Percentiles rank a stretch among this genome's conserved stretches.
Conservation (phyloP, 1,140 invertebrate species). For the Drosophila nigromelanica region DNA sequence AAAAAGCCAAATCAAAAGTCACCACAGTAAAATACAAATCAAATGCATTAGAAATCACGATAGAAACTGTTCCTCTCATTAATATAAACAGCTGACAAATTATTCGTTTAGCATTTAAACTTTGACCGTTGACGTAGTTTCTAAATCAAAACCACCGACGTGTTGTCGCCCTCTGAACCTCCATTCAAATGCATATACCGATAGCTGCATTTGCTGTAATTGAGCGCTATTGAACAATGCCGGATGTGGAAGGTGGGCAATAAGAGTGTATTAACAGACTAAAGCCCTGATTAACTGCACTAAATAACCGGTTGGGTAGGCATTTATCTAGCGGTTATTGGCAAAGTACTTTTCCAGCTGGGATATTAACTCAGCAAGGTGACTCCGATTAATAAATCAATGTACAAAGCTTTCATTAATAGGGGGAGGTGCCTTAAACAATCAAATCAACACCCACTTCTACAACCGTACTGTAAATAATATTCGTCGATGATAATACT, state of each 20-base stretch:
- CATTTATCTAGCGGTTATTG: slow-evolving; percentile 19
- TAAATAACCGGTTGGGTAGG: slow-evolving; percentile 31
- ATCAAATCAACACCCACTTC: slow-evolving; percentile 3
- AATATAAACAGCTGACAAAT: background rate
- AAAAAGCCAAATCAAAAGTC: slow-evolving; percentile 9
- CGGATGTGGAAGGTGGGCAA: slow-evolving; percentile 26
- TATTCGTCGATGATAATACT: background rate
- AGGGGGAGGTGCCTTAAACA: slow-evolving; percentile 16
- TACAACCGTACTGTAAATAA: background rate
- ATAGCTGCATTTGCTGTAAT: slow-evolving; percentile 38
- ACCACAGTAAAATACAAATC: slow-evolving; percentile 28
- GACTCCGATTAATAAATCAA: slow-evolving; percentile 27
- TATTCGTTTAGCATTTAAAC: background rate
- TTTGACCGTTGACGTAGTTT: slow-evolving; percentile 45
- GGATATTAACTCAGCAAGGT: slow-evolving; percentile 4
- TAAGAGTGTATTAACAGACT: slow-evolving; percentile 25
- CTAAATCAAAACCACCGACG: background rate
- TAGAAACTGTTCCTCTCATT: background rate
- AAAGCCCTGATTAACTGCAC: slow-evolving; percentile 14
- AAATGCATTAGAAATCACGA: slow-evolving; percentile 13
- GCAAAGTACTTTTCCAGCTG: background rate
- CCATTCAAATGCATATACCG: slow-evolving; percentile 29
- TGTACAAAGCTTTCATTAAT: slow-evolving; percentile 13
- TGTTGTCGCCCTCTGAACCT: background rate
- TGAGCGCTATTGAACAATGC: slow-evolving; percentile 15